These are phyloP conservation scores for Rhinopomastus cyanomelas DNA, from an alignment of 2,113 vertebrate genomes.

Conservation along the genomic window DNA sequence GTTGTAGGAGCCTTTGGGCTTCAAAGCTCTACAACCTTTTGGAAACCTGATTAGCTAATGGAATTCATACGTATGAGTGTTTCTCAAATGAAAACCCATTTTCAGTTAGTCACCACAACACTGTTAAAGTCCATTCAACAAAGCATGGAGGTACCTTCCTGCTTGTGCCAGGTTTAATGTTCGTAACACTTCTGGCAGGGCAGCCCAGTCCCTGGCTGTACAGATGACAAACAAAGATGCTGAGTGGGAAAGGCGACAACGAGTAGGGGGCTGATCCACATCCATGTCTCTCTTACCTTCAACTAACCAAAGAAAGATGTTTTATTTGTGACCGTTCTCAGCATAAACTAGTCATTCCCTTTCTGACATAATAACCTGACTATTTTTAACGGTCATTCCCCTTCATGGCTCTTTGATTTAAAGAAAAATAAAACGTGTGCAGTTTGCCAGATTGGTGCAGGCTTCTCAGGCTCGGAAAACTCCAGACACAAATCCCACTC, in stretches of 20 bases:
- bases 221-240: background rate
- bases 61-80: background rate
- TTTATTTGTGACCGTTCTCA: background rate
- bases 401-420: slow-evolving; percentile 1
- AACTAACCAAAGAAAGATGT: background rate
- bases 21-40: background rate
- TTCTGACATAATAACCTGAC: background rate
- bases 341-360: background rate
- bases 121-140: background rate
- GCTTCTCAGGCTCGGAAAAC: background rate
- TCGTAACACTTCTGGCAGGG: background rate
- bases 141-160: background rate
- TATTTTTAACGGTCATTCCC: background rate
- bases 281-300: background rate
- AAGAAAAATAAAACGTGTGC: background rate
- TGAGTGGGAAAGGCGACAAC: background rate
- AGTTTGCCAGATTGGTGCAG: background rate
- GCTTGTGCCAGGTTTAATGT: background rate
- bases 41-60: slow-evolving; percentile 40
- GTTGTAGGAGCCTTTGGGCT: background rate
- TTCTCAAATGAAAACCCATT: slow-evolving; percentile 8
- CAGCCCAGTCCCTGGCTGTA: background rate
- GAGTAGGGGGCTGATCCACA: background rate
- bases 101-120: background rate
- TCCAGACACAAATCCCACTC: background rate